A percentile compares a stretch with the other conserved stretches of the same genome.
Conservation (phyloP, 2,888 invertebrate species). For the Phrixothrix hirtus region DNA sequence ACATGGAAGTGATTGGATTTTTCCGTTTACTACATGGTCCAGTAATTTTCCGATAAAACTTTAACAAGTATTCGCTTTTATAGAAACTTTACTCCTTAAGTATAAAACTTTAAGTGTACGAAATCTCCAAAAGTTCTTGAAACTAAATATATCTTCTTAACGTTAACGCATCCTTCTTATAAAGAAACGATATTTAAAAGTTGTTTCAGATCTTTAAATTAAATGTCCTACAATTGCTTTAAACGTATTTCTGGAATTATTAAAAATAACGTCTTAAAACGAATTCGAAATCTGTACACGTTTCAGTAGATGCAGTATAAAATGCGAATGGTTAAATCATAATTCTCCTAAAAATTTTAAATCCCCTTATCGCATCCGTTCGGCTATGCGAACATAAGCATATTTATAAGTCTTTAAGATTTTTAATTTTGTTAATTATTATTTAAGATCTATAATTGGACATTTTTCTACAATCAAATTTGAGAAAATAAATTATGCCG, state of each 20-base stretch:
- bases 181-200: constrained; percentile 18
- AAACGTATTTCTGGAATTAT: too few relatives aligned
- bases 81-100: constrained; percentile 23
- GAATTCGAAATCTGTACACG: constrained; percentile 23
- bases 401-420: too few relatives aligned
- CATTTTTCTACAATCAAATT: too few relatives aligned
- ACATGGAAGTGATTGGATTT: constrained; percentile 26
- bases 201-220: constrained; percentile 3
- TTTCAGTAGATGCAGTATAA: constrained; percentile 14
- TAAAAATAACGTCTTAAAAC: constrained; percentile 9
- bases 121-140: constrained; percentile 19
- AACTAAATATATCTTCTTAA: constrained; percentile 23
- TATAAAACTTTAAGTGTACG: constrained; percentile 26
- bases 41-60: constrained; percentile 29
- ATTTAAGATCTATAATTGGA: too few relatives aligned
- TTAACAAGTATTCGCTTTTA: constrained; percentile 29
- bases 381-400: constrained; percentile 13
- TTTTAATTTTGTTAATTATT: too few relatives aligned
- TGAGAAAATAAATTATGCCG: too few relatives aligned
- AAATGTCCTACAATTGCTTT: too few relatives aligned
- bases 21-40: constrained; percentile 27
- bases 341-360: constrained; percentile 29
- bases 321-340: constrained; percentile 30
- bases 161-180: constrained; percentile 13
- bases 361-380: constrained; percentile 21